Conservation (phyloP, 2,797 vertebrate genomes). For the Huso huso region DNA sequence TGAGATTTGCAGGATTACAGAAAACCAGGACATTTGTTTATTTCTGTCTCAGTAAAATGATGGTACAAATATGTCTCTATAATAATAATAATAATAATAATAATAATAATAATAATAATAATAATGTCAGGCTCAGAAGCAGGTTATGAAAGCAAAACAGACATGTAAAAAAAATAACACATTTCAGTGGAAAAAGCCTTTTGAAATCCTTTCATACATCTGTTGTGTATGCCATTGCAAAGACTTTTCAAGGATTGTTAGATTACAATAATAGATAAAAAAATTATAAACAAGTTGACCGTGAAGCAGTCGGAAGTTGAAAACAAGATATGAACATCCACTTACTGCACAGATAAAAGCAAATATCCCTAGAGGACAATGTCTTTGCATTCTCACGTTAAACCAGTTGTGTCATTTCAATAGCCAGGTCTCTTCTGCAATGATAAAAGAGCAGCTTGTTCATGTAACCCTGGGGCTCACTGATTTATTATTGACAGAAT, state of each 20-base stretch:
- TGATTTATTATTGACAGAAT: slow-evolving; percentile 71
- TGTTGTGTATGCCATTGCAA: slow-evolving; percentile 12
- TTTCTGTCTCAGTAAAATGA: no score
- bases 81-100: no score
- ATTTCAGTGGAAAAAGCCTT: no score
- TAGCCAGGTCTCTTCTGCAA: slow-evolving; percentile 54
- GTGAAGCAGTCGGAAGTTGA: slow-evolving; percentile 37
- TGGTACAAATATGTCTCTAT: no score
- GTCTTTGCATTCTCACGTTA: slow-evolving; percentile 58
- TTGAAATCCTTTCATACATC: no score
- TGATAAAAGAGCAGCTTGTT: slow-evolving; percentile 64
- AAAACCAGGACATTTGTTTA: no score
- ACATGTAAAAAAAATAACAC: no score
- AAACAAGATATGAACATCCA: slow-evolving; percentile 41
- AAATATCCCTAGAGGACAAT: slow-evolving; percentile 43
- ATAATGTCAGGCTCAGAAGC: no score
- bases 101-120: no score
- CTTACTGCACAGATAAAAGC: slow-evolving; percentile 47
- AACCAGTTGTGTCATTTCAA: slow-evolving; percentile 54
- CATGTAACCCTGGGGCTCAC: slow-evolving; percentile 62
- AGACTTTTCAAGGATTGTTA: slow-evolving; percentile 16
- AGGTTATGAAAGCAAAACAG: no score
- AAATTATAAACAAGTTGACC: slow-evolving; percentile 42
- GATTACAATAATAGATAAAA: slow-evolving; percentile 27
- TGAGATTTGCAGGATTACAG: no score